Conservation (phyloP, 2,797 vertebrate species). For the Mormyrus proboscirostris region DNA sequence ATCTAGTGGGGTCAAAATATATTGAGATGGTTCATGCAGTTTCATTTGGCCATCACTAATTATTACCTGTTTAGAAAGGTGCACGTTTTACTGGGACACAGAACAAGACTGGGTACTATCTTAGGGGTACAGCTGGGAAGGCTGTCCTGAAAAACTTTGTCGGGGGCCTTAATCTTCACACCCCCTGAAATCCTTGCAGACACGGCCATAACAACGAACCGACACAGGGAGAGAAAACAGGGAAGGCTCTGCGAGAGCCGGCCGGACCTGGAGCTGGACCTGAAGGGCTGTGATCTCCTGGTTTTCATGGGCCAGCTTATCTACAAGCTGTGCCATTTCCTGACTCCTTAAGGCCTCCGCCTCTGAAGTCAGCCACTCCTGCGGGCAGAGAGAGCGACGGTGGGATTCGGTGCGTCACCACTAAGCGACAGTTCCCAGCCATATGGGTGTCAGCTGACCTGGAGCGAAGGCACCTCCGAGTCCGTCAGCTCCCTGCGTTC, state of each 20-base stretch:
- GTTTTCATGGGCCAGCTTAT: constrained; percentile 69
- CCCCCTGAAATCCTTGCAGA: neutral
- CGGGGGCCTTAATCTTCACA: neutral
- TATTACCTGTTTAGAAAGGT: neutral
- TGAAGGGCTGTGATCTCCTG: constrained; percentile 74
- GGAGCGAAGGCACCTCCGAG: constrained; percentile 41
- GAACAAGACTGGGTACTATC: neutral
- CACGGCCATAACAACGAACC: neutral
- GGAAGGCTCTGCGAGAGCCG: constrained; percentile 6
- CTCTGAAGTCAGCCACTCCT: neutral
- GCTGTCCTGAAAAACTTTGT: neutral
- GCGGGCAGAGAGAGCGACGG: constrained; percentile 23
- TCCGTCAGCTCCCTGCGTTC: constrained; percentile 49
- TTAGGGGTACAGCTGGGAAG: neutral
- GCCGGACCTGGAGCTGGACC: constrained; percentile 73
- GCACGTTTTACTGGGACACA: neutral
- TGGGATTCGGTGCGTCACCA: constrained; percentile 10
- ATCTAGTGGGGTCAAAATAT: neutral
- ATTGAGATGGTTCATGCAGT: neutral
- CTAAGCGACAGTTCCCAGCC: neutral
- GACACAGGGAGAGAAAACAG: neutral
- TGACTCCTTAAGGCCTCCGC: constrained; percentile 1
- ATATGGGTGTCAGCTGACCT: constrained; percentile 45
- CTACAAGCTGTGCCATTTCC: constrained; percentile 54
- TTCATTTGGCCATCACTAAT: neutral